Conservation (phyloP, 1,140 invertebrate genomes). For the Tribolium castaneum region DNA sequence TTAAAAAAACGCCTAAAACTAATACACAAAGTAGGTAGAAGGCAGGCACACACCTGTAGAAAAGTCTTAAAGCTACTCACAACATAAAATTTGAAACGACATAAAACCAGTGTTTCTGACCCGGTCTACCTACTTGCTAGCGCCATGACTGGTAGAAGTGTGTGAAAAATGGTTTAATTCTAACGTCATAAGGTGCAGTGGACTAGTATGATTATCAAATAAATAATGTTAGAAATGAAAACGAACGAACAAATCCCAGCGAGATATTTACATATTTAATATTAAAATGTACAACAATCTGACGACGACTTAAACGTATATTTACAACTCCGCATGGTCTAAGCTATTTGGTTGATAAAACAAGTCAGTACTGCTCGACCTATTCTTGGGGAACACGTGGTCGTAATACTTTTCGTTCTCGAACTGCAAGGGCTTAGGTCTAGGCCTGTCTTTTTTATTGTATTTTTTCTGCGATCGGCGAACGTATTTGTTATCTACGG, state of each 20-base stretch:
- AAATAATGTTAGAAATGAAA: constrained; percentile 30
- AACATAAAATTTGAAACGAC: no score
- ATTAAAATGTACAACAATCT: constrained; percentile 37
- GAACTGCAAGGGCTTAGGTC: constrained; percentile 59
- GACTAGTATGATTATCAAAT: not conserved
- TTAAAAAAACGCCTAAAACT: not conserved
- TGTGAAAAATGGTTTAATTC: not conserved
- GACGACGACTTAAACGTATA: constrained; percentile 45
- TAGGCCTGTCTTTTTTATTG: constrained; percentile 45
- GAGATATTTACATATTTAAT: constrained; percentile 33
- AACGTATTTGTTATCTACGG: constrained; percentile 52
- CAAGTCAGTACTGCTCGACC: constrained; percentile 48
- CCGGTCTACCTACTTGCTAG: not conserved
- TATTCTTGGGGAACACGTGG: constrained; percentile 60
- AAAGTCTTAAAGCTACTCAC: not conserved
- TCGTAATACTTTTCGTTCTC: constrained; percentile 62
- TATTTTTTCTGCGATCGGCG: constrained; percentile 47
- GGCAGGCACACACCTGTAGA: not conserved
- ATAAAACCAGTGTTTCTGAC: not conserved
- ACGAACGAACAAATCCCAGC: constrained; percentile 21
- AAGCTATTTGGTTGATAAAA: constrained; percentile 60
- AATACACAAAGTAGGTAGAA: not conserved
- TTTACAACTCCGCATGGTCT: constrained; percentile 63
- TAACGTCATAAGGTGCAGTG: not conserved
- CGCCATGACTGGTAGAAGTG: not conserved